A percentile compares a stretch with the other conserved stretches of the same genome.
These are phyloP conservation scores for Aromia moschata DNA, from an alignment of 2,888 invertebrate species.

Conservation along the genomic window DNA sequence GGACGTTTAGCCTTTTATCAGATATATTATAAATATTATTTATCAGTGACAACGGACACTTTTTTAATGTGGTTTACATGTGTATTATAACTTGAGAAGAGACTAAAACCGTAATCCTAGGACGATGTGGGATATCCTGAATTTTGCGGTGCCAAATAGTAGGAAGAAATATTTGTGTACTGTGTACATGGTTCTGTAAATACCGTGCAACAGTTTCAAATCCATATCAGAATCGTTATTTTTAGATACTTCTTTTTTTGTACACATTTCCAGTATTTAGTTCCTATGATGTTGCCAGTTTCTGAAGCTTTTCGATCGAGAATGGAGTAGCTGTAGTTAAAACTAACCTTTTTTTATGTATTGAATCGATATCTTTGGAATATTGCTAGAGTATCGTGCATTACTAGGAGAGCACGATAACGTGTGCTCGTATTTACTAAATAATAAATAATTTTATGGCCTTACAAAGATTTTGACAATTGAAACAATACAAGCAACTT, in stretches of 20 bases:
- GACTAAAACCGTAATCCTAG: slow-evolving; percentile 38
- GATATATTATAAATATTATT: slow-evolving; percentile 41
- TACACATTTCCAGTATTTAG: slow-evolving; percentile 15
- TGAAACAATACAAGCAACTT: too few relatives aligned
- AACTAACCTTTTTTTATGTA: too few relatives aligned
- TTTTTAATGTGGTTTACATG: slow-evolving; percentile 57
- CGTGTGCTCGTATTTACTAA: too few relatives aligned
- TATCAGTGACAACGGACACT: slow-evolving; percentile 53
- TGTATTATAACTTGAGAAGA: slow-evolving; percentile 40
- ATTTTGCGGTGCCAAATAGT: slow-evolving; percentile 43
- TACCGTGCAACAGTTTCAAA: slow-evolving; percentile 31
- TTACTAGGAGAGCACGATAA: not conserved
- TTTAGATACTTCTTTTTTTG: slow-evolving; percentile 21
- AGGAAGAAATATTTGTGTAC: slow-evolving; percentile 55
- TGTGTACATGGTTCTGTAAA: slow-evolving; percentile 55
- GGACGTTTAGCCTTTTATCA: slow-evolving; percentile 57
- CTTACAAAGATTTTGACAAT: too few relatives aligned
- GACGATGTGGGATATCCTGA: slow-evolving; percentile 41
- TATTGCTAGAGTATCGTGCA: not conserved
- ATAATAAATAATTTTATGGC: too few relatives aligned
- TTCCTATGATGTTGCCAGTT: slow-evolving; percentile 9
- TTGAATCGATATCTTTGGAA: too few relatives aligned
- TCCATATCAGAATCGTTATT: slow-evolving; percentile 15
- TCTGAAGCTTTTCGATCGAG: not conserved
- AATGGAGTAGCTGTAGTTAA: not conserved